phyloP scores from a whole-genome alignment of 37 sponge, comb jelly and placozoan species.

The Lycopodina hypogea region DNA sequence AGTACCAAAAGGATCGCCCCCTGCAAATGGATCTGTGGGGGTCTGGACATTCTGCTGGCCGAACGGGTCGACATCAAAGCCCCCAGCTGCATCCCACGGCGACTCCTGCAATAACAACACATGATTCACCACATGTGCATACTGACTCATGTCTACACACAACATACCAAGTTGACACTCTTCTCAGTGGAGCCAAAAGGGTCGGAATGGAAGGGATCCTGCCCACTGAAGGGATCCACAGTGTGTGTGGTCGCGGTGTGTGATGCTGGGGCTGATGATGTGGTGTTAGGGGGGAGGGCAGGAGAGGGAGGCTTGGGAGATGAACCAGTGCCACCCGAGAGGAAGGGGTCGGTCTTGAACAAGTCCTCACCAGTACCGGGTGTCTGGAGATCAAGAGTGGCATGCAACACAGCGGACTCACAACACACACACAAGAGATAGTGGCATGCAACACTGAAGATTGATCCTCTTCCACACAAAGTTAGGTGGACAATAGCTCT shows the following conservation, averaged over 20 bases:
- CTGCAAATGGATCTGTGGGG: constrained; percentile 39
- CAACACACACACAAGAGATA: neutral
- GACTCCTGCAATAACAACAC: constrained; percentile 1
- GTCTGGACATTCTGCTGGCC: constrained; percentile 11
- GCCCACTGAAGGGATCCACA: constrained; percentile 54
- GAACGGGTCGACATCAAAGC: constrained; percentile 23
- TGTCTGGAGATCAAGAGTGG: neutral
- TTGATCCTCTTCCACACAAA: too few relatives aligned
- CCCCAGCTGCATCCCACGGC: constrained; percentile 10
- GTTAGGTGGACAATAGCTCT: too few relatives aligned
- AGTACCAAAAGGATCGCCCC: constrained; percentile 31
- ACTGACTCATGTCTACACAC: neutral
- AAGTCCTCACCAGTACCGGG: constrained; percentile 15
- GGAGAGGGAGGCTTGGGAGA: neutral
- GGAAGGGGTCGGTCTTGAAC: constrained; percentile 35
- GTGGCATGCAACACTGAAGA: neutral
- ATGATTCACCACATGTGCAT: too few relatives aligned
- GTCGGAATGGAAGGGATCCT: constrained; percentile 42
- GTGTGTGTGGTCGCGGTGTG: neutral
- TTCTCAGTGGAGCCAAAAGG: constrained; percentile 11
- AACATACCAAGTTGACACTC: neutral
- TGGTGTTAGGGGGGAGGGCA: neutral
- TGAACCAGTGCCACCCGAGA: neutral
- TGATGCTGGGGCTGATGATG: neutral
- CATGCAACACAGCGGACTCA: neutral